Evolutionary conservation across 2,797 vertebrate genomes (phyloP).

Genomic region (Xyrichtys novacula): DNA sequence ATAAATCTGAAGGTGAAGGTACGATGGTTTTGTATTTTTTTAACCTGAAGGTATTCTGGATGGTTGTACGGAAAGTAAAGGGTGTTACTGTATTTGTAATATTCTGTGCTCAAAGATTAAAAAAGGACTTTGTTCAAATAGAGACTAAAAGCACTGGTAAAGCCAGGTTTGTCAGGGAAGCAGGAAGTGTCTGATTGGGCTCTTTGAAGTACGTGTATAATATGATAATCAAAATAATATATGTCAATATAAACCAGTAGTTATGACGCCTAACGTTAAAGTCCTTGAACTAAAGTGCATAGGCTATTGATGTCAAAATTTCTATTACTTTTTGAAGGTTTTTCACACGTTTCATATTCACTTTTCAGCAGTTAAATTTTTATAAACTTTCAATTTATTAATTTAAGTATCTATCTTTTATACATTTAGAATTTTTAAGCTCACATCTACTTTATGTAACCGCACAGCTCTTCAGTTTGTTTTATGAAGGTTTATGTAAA

Average conservation of each 20-base stretch:
- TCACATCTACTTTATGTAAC: conserved; percentile 79
- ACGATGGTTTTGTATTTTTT: conserved; percentile 57
- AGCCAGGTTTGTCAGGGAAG: conserved; percentile 56
- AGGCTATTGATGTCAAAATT: conserved; percentile 75
- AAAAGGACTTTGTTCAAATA: no score
- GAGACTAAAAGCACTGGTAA: conserved; percentile 40
- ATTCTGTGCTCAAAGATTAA: conserved; percentile 53
- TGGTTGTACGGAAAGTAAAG: conserved; percentile 36
- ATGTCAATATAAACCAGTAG: conserved; percentile 73
- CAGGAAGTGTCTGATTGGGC: conserved; percentile 65
- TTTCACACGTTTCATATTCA: conserved; percentile 74
- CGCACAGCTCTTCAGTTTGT: conserved; percentile 73
- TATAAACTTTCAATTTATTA: conserved; percentile 77
- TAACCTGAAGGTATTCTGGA: conserved; percentile 47
- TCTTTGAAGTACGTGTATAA: conserved; percentile 74
- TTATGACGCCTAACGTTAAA: conserved; percentile 63
- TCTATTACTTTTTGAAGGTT: conserved; percentile 71
- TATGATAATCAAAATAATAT: conserved; percentile 85
- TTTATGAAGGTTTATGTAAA: conserved; percentile 75
- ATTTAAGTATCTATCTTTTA: conserved; percentile 83
- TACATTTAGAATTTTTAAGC: conserved; percentile 79
- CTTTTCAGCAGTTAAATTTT: conserved; percentile 76
- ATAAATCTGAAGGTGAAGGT: conserved; percentile 39
- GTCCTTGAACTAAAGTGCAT: conserved; percentile 58
- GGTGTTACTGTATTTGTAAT: conserved; percentile 36